These are phyloP conservation scores for Metalampra italica DNA, from an alignment of 2,888 invertebrate species.

Conservation along the genomic window DNA sequence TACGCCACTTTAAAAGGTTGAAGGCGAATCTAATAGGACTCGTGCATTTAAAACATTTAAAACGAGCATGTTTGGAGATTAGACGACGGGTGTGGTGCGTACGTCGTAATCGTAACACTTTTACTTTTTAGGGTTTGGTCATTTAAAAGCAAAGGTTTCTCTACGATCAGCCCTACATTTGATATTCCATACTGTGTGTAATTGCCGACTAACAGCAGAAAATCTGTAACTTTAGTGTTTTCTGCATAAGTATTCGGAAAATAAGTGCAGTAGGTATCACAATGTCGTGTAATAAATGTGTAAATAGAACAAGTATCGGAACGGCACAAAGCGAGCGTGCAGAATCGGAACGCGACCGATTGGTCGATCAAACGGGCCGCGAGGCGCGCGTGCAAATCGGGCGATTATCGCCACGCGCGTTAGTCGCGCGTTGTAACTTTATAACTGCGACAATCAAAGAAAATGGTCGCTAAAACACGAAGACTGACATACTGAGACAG, in stretches of 20 bases:
- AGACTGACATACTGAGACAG: neutral
- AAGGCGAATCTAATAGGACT: conserved; percentile 65
- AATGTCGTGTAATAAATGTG: conserved; percentile 19
- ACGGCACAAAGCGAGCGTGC: conserved; percentile 34
- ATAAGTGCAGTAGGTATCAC: too few species aligned
- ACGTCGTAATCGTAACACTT: conserved; percentile 1
- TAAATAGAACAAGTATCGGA: conserved; percentile 33
- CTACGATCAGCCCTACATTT: neutral
- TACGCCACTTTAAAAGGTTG: conserved; percentile 63
- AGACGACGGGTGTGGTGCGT: conserved; percentile 40
- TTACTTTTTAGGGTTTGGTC: conserved; percentile 8
- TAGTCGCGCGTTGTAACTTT: conserved; percentile 15
- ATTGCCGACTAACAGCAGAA: neutral
- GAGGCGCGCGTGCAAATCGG: conserved; percentile 31
- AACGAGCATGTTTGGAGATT: conserved; percentile 52
- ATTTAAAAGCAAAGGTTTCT: too few species aligned
- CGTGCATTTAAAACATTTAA: conserved; percentile 48
- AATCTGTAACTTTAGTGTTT: too few species aligned
- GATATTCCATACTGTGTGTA: neutral
- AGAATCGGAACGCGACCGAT: conserved; percentile 27
- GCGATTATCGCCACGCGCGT: conserved; percentile 27
- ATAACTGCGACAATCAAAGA: neutral
- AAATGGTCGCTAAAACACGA: neutral
- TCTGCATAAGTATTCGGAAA: too few species aligned
- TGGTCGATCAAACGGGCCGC: conserved; percentile 39